These are phyloP conservation scores for Thunnus maccoyii DNA, from an alignment of 2,113 vertebrate species.

Conservation along the genomic window DNA sequence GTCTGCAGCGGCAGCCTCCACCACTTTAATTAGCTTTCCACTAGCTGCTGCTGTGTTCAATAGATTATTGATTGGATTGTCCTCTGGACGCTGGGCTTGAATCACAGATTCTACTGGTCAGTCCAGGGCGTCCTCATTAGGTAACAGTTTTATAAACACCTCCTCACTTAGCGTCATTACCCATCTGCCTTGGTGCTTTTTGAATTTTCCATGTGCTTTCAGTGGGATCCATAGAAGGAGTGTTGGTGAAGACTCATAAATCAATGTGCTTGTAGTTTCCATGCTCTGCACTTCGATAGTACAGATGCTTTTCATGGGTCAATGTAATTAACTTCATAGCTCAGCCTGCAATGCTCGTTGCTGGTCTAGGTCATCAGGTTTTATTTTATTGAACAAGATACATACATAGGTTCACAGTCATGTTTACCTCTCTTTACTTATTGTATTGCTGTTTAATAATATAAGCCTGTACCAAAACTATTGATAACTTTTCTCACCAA, in stretches of 20 bases:
- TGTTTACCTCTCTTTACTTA: neutral
- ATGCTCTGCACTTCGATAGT: slow-evolving; percentile 26
- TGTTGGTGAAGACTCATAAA: neutral
- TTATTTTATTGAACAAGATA: neutral
- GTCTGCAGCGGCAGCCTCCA: slow-evolving; percentile 23
- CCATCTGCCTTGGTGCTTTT: neutral
- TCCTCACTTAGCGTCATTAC: neutral
- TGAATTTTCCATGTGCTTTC: neutral
- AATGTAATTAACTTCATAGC: slow-evolving; percentile 34
- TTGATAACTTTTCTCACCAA: neutral
- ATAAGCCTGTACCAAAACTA: neutral
- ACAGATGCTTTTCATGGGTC: slow-evolving; percentile 32
- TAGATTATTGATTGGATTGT: slow-evolving; percentile 68
- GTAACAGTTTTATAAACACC: slow-evolving; percentile 6
- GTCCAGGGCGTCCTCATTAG: slow-evolving; percentile 27
- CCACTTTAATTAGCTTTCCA: slow-evolving; percentile 77
- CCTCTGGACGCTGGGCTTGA: slow-evolving; percentile 13
- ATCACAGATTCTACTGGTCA: slow-evolving; percentile 24
- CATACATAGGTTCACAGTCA: neutral
- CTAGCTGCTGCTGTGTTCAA: slow-evolving; percentile 55
- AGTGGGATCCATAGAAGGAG: neutral
- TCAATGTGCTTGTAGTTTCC: slow-evolving; percentile 16
- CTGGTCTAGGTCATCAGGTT: slow-evolving; percentile 15
- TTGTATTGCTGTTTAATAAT: neutral
- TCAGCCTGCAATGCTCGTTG: neutral